These are phyloP conservation scores for Ophioderma brevispina DNA, from an alignment of 35 echinoderm and acorn worm species.

Conservation along the genomic window DNA sequence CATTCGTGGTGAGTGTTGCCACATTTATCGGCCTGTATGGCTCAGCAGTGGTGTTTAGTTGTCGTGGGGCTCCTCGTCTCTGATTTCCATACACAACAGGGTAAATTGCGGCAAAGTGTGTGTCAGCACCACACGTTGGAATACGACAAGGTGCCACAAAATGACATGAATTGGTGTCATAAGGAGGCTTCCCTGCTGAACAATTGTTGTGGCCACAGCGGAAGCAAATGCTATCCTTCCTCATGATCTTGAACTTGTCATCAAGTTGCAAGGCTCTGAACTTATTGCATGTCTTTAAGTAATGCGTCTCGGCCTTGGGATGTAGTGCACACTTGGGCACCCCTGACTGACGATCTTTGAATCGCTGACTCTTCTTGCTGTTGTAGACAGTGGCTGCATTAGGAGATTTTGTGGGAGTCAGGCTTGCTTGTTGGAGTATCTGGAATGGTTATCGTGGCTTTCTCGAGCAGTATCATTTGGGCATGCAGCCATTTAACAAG, in stretches of 20 bases:
- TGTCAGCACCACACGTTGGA: conserved; percentile 56
- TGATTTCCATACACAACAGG: conserved; percentile 54
- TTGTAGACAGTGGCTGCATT: conserved; percentile 53
- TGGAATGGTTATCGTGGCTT: conserved; percentile 17
- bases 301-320: conserved; percentile 32
- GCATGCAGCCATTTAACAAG: conserved; percentile 51
- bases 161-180: conserved; percentile 63
- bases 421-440: conserved; percentile 22
- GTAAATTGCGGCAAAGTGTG: conserved; percentile 70
- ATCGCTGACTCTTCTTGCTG: not conserved
- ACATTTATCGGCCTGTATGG: too few species aligned
- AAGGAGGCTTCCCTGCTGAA: conserved; percentile 64
- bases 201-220: conserved; percentile 83
- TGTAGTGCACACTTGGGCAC: too few species aligned
- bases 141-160: conserved; percentile 63
- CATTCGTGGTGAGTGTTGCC: conserved; percentile 8
- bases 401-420: conserved; percentile 41
- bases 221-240: conserved; percentile 52
- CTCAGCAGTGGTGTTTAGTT: conserved; percentile 18
- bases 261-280: conserved; percentile 50
- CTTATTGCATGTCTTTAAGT: conserved; percentile 70
- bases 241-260: conserved; percentile 76
- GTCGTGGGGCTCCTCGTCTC: conserved; percentile 12
- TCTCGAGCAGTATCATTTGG: conserved; percentile 58
- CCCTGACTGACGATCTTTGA: too few species aligned